Conservation (phyloP, 2,888 invertebrate genomes). For the Campoplex capitator region DNA sequence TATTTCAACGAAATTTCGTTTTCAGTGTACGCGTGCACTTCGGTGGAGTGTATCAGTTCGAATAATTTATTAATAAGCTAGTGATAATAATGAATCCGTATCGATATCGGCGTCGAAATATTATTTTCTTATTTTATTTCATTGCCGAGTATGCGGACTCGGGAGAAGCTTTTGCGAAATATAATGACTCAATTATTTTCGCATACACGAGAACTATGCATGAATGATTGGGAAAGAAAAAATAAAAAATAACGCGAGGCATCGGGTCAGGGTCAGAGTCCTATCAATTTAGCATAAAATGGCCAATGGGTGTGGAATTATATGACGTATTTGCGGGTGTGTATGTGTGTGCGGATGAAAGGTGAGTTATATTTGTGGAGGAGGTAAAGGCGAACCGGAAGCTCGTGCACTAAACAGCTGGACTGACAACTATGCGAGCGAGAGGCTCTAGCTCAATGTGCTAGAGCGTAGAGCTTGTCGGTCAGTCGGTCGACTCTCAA, state of each 20-base stretch:
- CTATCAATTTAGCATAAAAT: constrained; percentile 3
- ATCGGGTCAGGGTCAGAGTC: constrained; percentile 15
- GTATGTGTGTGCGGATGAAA: neutral
- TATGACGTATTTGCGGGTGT: neutral
- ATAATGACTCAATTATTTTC: constrained; percentile 4
- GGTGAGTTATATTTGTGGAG: constrained; percentile 7
- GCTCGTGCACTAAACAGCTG: constrained; percentile 47
- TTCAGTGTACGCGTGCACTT: no score
- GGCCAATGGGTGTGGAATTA: neutral
- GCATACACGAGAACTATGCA: constrained; percentile 8
- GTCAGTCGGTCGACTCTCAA: constrained; percentile 61
- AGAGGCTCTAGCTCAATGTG: constrained; percentile 33
- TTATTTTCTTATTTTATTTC: no score
- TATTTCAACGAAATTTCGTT: no score
- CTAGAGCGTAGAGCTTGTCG: constrained; percentile 45
- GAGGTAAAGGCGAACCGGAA: constrained; percentile 46
- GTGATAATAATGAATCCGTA: no score
- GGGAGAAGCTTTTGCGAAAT: neutral
- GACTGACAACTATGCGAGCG: constrained; percentile 22
- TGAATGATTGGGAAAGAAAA: neutral
- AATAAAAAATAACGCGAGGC: neutral
- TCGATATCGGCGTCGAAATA: no score
- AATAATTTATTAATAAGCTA: no score
- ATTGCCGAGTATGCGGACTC: neutral
- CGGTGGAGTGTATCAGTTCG: no score